Evolutionary conservation across 2,888 invertebrate genomes (phyloP).

Genomic region (Acronicta aceris): DNA sequence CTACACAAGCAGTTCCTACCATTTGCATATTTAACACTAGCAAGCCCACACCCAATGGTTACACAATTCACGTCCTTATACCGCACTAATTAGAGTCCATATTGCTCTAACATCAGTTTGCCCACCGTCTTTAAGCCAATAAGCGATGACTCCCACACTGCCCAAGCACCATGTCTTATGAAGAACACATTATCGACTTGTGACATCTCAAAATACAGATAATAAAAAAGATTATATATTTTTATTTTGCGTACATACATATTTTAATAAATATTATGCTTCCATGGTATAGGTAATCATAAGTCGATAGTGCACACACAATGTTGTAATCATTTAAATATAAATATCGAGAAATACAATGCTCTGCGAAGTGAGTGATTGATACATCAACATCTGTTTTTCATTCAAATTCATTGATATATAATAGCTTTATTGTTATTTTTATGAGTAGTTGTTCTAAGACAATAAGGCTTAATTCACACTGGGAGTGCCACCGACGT

Average conservation of each 20-base stretch:
- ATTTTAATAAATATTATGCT: too few relatives aligned
- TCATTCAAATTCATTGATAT: not conserved
- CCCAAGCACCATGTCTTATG: slow-evolving; percentile 67
- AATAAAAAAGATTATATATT: too few relatives aligned
- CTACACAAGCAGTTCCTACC: slow-evolving; percentile 9
- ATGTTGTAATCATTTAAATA: not conserved
- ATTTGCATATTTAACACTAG: slow-evolving; percentile 38
- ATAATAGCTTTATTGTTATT: not conserved
- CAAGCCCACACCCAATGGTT: slow-evolving; percentile 40
- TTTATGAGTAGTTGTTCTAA: too few relatives aligned
- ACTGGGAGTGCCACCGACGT: too few relatives aligned
- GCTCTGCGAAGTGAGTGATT: not conserved
- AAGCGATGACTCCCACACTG: slow-evolving; percentile 56
- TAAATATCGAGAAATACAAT: not conserved
- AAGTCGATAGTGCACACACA: slow-evolving; percentile 7
- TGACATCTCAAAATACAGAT: not conserved
- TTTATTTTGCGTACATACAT: too few relatives aligned
- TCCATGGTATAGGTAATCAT: not conserved
- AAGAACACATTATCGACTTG: slow-evolving; percentile 20
- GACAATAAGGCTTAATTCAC: too few relatives aligned
- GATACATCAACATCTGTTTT: not conserved
- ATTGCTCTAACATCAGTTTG: slow-evolving; percentile 65
- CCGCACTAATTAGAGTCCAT: slow-evolving; percentile 51
- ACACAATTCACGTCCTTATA: slow-evolving; percentile 54
- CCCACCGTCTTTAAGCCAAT: slow-evolving; percentile 55